Evolutionary conservation across 2,797 vertebrate genomes (phyloP), one percentile per base, ranked within the genome.

Genomic region (Sebastiscus albofasciatus): DNA sequence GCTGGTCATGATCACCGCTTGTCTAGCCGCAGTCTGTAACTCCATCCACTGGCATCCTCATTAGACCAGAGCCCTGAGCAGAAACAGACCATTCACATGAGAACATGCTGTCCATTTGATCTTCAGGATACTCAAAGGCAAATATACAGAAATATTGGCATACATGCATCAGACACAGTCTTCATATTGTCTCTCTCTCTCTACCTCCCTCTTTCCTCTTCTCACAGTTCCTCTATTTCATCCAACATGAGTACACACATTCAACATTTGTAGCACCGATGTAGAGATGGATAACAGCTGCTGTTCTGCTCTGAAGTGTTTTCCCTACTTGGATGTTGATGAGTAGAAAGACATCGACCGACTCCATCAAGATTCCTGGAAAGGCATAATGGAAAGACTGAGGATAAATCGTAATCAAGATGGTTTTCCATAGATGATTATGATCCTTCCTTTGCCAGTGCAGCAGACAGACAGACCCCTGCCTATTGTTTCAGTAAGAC

Each of bases 181-280:
- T 70, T 65, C 34, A 54, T 75, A 72, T 72, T 74, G 13, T 64
- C 26, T 66, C 22, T 52, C 29, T 24, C 24, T 26, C 9, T 46
- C 70, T 27, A 12, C 22, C 12, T 59, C 56, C 56, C 24, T 54
- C 22, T 36, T 39, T 20, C 52, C 56, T 26, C 18, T 36, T 27
- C 67, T 54, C 49, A 34, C 49, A 34, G 4, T 52, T 67, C 16
- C 42, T 54, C 33, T 22, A 4, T 61, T 75, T 64, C 65, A 20
- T 13, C 58, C 56, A 60, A 14, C 54, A 60, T 75, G 84, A 7
- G 27, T 33, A 16, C 29, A 34, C 39, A 39, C 65, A 75, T 69
- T 78, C 49, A 76, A 58, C 54, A 84, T 90, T 87, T 91, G 83
- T 79, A 42, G 52, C 81, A 26, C 89, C 90, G 91, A 94, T 92